phyloP scores from a whole-genome alignment of 2,113 vertebrate species.

The Pleuronectes platessa region DNA sequence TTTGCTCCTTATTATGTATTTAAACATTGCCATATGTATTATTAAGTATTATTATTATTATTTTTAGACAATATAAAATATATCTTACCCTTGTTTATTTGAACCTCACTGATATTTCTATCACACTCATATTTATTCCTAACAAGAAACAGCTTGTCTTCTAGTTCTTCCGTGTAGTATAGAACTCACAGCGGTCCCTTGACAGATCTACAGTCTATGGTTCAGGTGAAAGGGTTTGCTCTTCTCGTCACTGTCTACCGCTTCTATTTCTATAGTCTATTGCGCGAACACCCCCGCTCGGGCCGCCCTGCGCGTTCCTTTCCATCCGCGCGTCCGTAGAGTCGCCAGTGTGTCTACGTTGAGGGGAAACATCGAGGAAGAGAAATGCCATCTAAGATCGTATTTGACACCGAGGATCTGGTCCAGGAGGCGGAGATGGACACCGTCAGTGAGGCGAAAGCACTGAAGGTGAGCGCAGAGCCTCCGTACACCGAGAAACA shows the following conservation, averaged over 20 bases:
- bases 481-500: background rate
- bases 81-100: too few species aligned
- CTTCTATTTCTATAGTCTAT: slow-evolving; percentile 33
- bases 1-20: too few species aligned
- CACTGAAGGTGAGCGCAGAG: slow-evolving; percentile 63
- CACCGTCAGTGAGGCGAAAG: slow-evolving; percentile 40
- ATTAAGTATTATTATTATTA: too few species aligned
- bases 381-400: slow-evolving; percentile 78
- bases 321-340: slow-evolving; percentile 57
- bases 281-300: slow-evolving; percentile 11
- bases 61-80: too few species aligned
- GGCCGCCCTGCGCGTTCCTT: slow-evolving; percentile 61
- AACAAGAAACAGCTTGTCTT: too few species aligned
- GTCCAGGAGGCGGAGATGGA: slow-evolving; percentile 59
- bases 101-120: too few species aligned
- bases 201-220: too few species aligned
- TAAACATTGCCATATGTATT: too few species aligned
- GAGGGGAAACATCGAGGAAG: slow-evolving; percentile 54
- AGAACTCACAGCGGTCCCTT: background rate
- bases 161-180: too few species aligned
- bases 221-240: too few species aligned
- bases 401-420: slow-evolving; percentile 56
- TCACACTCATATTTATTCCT: too few species aligned
- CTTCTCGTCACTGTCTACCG: background rate
- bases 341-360: slow-evolving; percentile 39